Evolutionary conservation across 2,888 invertebrate genomes (phyloP), one percentile per base, ranked within the genome.

Genomic region (Trichacis sp.): DNA sequence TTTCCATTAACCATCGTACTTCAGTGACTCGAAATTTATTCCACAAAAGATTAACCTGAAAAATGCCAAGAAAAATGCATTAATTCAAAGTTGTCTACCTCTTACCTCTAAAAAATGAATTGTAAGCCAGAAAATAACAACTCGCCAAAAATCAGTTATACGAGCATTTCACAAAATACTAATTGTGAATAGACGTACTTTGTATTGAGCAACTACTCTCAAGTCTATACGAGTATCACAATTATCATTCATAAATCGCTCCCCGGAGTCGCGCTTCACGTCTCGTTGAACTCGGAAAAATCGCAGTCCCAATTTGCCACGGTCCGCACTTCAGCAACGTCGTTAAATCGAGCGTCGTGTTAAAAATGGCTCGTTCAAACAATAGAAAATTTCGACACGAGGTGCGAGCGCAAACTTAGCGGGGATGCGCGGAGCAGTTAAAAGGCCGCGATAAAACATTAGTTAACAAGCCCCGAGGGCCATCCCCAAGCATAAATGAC

Each of bases 391-490:
- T 11, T 36, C n/a, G 57, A 56, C 50, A 43, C 43, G 43, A 56
- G 52, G 58, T 55, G 62, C 17, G 29, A 18, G 19, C n/a, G 9
- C 36, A 38, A 56, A 55, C 33, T 48, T 18, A 19, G 56, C 38
- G 38, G 48, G 45, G 50, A 50, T 49, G 45, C 51, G 57, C 33
- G 8, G 46, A 46, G 47, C 47, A 46, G 59, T 62, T 67, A 62
- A 56, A 62, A 54, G 61, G 57, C 54, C 56, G 46, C 61, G 59
- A 64, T 68, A 72, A 75, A 73, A 60, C 60, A 63, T 71, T 69
- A 60, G 74, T 71, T 74, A 76, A 77, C 76, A 74, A 74, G 75
- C 59, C 76, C 60, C 56, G 18, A 43, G 71, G 69, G 76, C 65
- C 56, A 67, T 54, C 18, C 50, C 48, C 42, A 57, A 19, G 52